Percentiles rank a stretch among this genome's conserved stretches.
These are phyloP conservation scores for Protobothrops flavoviridis DNA, from an alignment of 2,113 vertebrate genomes.

Conservation along the genomic window DNA sequence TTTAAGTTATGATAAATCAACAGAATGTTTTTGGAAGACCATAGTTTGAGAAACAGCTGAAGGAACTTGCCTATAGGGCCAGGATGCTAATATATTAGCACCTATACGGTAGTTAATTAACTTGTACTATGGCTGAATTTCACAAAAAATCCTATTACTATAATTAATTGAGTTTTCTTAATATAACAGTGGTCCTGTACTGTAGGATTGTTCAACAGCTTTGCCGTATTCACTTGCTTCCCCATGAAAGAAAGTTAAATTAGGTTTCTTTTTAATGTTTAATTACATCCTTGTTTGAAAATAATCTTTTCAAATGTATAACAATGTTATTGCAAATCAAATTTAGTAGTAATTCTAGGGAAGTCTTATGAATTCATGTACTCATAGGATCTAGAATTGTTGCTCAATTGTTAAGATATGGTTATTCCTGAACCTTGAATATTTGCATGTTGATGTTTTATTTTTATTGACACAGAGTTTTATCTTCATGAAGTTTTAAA, in stretches of 20 bases:
- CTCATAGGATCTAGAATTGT: constrained; percentile 20
- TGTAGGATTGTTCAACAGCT: constrained; percentile 3
- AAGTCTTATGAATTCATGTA: constrained; percentile 30
- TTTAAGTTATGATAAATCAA: constrained; percentile 56
- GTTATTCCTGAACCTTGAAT: constrained; percentile 33
- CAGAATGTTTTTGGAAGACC: constrained; percentile 43
- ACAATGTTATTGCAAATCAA: constrained; percentile 32
- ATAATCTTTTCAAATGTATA: not conserved
- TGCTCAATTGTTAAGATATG: constrained; percentile 36
- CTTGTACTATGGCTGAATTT: constrained; percentile 53
- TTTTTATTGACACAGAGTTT: not conserved
- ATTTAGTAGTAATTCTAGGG: constrained; percentile 27
- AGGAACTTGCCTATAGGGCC: constrained; percentile 48
- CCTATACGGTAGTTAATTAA: constrained; percentile 49
- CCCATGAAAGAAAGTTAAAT: not conserved
- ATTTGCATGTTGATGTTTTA: constrained; percentile 3
- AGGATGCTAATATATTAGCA: constrained; percentile 53
- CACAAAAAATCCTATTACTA: constrained; percentile 54
- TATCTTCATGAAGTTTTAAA: not conserved
- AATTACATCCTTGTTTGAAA: constrained; percentile 19
- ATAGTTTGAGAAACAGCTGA: constrained; percentile 49
- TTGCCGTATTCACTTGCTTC: constrained; percentile 38
- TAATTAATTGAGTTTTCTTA: constrained; percentile 42
- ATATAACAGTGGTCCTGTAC: not conserved
- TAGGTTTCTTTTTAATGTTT: not conserved